Conservation (phyloP, 2,888 invertebrate species). For the Erannis defoliaria region DNA sequence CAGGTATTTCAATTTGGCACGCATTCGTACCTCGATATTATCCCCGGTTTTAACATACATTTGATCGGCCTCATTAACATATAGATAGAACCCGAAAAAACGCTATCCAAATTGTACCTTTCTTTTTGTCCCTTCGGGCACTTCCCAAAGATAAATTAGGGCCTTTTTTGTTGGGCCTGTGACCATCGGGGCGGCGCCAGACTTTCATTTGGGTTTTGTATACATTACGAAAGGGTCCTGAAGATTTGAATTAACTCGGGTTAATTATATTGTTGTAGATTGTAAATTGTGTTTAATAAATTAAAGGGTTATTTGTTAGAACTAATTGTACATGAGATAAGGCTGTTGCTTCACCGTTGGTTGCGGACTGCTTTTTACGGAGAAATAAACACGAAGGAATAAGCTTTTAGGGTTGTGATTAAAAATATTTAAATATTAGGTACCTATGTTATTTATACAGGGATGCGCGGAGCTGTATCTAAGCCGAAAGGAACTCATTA, state of each 20-base stretch:
- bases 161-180: conserved; percentile 58
- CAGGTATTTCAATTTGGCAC: conserved; percentile 62
- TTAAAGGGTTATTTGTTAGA: conserved; percentile 35
- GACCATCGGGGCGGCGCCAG: conserved; percentile 59
- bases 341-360: conserved; percentile 13
- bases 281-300: conserved; percentile 44
- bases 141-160: conserved; percentile 66
- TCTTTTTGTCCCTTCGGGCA: conserved; percentile 61
- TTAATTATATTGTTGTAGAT: conserved; percentile 59
- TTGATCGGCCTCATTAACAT: conserved; percentile 74
- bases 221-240: conserved; percentile 56
- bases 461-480: not conserved
- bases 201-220: conserved; percentile 60
- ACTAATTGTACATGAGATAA: conserved; percentile 31
- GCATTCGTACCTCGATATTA: conserved; percentile 61
- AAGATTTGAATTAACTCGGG: conserved; percentile 55
- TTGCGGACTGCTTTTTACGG: not conserved
- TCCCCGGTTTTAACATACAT: conserved; percentile 69
- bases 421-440: not conserved
- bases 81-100: conserved; percentile 69
- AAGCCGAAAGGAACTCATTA: too few relatives aligned
- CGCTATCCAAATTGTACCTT: conserved; percentile 65
- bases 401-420: not conserved
- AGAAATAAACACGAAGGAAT: not conserved
- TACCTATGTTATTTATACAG: not conserved